Conservation (phyloP, 2,113 vertebrate species). For the Protobothrops flavoviridis region DNA sequence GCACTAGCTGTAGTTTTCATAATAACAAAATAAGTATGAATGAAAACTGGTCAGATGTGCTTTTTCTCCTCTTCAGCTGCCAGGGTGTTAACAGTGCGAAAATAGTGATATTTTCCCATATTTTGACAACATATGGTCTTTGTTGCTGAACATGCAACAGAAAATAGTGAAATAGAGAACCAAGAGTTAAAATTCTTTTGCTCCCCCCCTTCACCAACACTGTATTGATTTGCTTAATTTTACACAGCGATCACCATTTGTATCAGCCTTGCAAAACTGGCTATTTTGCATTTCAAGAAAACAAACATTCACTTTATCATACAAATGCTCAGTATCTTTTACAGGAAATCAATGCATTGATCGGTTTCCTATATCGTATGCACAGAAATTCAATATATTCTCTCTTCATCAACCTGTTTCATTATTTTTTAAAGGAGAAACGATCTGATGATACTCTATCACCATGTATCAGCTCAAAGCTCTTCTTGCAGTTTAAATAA, state of each 20-base stretch:
- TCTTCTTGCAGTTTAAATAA: conserved; percentile 32
- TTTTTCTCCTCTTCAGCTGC: background rate
- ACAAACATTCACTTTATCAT: conserved; percentile 10
- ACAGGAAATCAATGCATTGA: conserved; percentile 17
- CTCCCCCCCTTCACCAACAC: background rate
- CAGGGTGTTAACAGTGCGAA: background rate
- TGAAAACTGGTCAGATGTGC: background rate
- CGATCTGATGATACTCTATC: conserved; percentile 13
- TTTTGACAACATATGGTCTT: background rate
- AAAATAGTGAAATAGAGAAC: background rate
- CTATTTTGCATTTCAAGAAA: conserved; percentile 30
- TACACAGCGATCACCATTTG: background rate
- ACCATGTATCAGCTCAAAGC: background rate
- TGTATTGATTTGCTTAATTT: background rate
- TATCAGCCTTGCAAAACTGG: background rate
- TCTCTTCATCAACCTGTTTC: conserved; percentile 20
- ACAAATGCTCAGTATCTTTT: conserved; percentile 21
- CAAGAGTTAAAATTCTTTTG: background rate
- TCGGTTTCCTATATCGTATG: conserved; percentile 41
- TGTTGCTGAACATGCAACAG: conserved; percentile 4
- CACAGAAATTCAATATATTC: conserved; percentile 37
- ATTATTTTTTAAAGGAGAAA: conserved; percentile 34
- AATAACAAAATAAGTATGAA: background rate
- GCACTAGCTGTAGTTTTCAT: background rate
- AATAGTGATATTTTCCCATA: background rate